A percentile compares a stretch with the other conserved stretches of the same genome.
Conservation (phyloP, 2,113 vertebrate species). For the Ciconia stormi region DNA sequence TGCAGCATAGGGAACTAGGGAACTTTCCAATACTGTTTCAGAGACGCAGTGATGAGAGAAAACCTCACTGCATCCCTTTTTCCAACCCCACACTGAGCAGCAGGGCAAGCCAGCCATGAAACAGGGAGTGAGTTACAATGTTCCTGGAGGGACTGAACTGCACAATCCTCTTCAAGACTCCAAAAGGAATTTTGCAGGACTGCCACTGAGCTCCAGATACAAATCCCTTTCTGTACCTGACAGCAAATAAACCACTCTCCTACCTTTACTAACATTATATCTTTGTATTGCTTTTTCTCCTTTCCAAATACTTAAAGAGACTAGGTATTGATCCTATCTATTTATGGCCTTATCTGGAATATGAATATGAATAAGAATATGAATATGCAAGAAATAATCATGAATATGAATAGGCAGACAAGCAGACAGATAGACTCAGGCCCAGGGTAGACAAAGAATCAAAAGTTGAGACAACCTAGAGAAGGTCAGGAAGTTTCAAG, state of each 20-base stretch:
- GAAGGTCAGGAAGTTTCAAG: neutral
- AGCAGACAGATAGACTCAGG: neutral
- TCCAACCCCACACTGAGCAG: neutral
- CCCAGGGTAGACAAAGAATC: neutral
- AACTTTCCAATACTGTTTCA: neutral
- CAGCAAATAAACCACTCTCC: neutral
- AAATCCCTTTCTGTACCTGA: neutral
- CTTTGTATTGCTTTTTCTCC: neutral
- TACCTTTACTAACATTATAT: neutral
- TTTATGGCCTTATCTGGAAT: neutral
- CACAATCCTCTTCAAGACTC: neutral
- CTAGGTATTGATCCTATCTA: neutral
- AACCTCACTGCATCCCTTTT: neutral
- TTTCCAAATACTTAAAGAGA: neutral
- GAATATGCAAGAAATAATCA: neutral
- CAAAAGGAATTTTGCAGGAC: neutral
- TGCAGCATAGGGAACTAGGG: accelerated
- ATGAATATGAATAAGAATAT: neutral
- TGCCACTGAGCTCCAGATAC: neutral
- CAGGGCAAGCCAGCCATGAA: neutral
- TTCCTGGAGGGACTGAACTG: neutral
- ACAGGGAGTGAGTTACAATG: neutral
- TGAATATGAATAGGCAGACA: neutral
- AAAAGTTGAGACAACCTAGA: neutral
- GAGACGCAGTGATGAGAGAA: neutral